Evolutionary conservation across 2,888 invertebrate species (phyloP).

Genomic region (Altica lythri): DNA sequence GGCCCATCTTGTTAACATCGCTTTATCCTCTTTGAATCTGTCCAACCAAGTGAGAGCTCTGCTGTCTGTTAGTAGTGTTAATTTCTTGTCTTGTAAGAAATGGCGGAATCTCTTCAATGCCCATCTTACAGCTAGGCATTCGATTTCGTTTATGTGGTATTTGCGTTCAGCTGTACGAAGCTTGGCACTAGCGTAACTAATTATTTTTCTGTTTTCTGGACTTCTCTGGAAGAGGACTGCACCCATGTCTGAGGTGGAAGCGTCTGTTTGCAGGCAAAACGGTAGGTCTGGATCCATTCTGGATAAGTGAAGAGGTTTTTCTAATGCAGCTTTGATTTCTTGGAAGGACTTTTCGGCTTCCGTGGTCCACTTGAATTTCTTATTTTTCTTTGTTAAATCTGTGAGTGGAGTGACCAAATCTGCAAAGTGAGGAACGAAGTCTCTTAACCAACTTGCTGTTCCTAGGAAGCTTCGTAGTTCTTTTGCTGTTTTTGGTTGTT

Average conservation of each 20-base stretch:
- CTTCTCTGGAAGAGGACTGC: too few relatives aligned
- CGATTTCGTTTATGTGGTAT: slow-evolving; percentile 35
- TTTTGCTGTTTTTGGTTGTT: slow-evolving; percentile 19
- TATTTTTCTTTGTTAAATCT: slow-evolving; percentile 27
- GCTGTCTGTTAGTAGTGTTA: slow-evolving; percentile 31
- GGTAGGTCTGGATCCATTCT: slow-evolving; percentile 31
- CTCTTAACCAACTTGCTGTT: too few relatives aligned
- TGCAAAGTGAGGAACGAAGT: too few relatives aligned
- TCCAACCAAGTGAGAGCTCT: slow-evolving; percentile 23
- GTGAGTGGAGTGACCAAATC: slow-evolving; percentile 37
- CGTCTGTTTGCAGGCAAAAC: slow-evolving; percentile 39
- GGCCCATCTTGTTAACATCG: slow-evolving; percentile 29
- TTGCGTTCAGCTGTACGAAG: slow-evolving; percentile 1
- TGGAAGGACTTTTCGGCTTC: slow-evolving; percentile 27
- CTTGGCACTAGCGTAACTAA: slow-evolving; percentile 27
- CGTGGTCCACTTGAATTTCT: too few relatives aligned
- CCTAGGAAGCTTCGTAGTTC: slow-evolving; percentile 39
- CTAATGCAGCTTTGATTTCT: slow-evolving; percentile 25
- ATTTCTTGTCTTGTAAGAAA: slow-evolving; percentile 28
- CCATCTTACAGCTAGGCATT: slow-evolving; percentile 25
- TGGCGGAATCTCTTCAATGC: slow-evolving; percentile 25
- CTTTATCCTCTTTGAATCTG: slow-evolving; percentile 18
- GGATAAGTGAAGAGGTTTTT: slow-evolving; percentile 29
- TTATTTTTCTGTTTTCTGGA: neutral
- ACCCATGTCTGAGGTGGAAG: slow-evolving; percentile 34